A percentile compares a stretch with the other conserved stretches of the same genome.
Conservation (phyloP, 2,888 invertebrate genomes). For the Macrophya annulata region DNA sequence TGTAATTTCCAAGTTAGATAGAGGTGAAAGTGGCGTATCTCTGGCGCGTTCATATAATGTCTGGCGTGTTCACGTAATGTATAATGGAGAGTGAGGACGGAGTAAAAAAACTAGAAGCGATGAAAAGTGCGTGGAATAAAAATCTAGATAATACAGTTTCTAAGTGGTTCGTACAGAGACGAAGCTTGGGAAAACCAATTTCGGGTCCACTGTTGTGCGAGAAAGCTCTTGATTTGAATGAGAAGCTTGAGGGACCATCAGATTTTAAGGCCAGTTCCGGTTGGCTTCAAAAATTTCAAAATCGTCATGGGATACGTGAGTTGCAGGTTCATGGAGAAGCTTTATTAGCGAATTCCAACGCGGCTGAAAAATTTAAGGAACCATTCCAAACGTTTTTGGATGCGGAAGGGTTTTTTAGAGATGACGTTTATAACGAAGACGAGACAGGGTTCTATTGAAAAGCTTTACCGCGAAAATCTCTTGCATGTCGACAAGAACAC, state of each 20-base stretch:
- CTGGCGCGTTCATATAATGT: constrained; percentile 65
- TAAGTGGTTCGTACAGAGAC: constrained; percentile 66
- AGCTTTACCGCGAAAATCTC: constrained; percentile 61
- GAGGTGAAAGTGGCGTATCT: constrained; percentile 53
- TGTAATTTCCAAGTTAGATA: constrained; percentile 56
- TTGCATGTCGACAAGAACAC: constrained; percentile 59
- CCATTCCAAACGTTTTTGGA: constrained; percentile 46
- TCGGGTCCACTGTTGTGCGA: constrained; percentile 59
- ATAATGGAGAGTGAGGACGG: constrained; percentile 66
- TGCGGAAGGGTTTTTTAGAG: not conserved
- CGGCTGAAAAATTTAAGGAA: constrained; percentile 57
- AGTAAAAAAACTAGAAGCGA: constrained; percentile 65
- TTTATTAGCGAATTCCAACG: constrained; percentile 58
- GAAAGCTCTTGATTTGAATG: constrained; percentile 58
- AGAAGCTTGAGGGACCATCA: constrained; percentile 56
- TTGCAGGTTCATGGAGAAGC: constrained; percentile 62
- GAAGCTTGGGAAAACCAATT: constrained; percentile 64
- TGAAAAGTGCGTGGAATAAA: constrained; percentile 65
- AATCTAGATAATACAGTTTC: constrained; percentile 68
- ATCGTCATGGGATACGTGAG: constrained; percentile 63
- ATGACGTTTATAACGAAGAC: constrained; percentile 63
- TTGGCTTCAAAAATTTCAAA: too few species aligned
- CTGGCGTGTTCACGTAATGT: constrained; percentile 66
- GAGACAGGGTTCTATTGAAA: constrained; percentile 61
- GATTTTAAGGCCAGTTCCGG: too few species aligned